Base-by-base conservation (phyloP, 2,797 vertebrate genomes). In the Microcaecilia unicolor region DNA sequence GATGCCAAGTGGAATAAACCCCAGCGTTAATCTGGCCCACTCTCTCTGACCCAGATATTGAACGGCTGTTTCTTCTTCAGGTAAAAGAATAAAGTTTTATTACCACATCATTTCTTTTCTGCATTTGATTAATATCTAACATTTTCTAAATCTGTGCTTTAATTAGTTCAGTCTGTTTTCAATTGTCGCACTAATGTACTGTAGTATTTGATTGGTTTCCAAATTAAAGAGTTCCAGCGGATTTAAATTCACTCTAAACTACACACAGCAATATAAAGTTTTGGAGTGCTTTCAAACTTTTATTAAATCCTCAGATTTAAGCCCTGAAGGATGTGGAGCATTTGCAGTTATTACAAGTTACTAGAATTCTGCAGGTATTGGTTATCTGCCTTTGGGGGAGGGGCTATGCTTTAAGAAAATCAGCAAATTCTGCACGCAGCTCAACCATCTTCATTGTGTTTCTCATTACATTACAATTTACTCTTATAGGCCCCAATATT, bases 81-180 rank as follows among this genome's bases (percentile, higher is more conserved):
- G n/a, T n/a, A n/a, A n/a, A n/a, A n/a, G n/a, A n/a, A n/a, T n/a
- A n/a, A n/a, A n/a, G n/a, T 51, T 51, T 56, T 26, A 63, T 55
- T 67, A 64, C 67, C 67, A 60, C 41, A 48, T 51, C n/a, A 44
- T 61, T n/a, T 72, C 60, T 65, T 64, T 60, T 67, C 67, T n/a
- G 44, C 51, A 61, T 70, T 72, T 67, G 70, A 70, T 65, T 58
- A 56, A 56, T 61, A 46, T 67, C 70, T 64, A 70, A 70, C 67
- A 67, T 67, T 72, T 70, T 70, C 70, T n/a, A n/a, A n/a, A n/a
- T n/a, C 60, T 66, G 65, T 67, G 48, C 48, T 55, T 34, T 67
- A 65, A 72, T 72, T 63, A 64, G 67, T 72, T 72, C 66, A 72
- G 36, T 72, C 67, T 70, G 69, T 40, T 28, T 63, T 55, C 52